phyloP scores from a whole-genome alignment of 2,888 invertebrate species.

The Lasioglossum morio region DNA sequence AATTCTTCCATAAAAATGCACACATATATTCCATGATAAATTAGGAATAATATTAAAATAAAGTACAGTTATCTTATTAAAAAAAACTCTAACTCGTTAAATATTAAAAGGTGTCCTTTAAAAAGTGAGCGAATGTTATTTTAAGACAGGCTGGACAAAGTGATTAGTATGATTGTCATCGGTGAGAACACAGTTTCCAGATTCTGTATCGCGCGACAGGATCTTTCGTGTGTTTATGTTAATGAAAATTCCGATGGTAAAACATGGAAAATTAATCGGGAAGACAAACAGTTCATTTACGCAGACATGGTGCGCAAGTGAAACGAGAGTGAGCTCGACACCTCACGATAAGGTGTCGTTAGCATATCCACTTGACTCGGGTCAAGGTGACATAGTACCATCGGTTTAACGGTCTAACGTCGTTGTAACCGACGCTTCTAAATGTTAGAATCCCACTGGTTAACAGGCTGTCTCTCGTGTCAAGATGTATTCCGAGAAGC shows the following conservation, averaged over 20 bases:
- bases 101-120: too few relatives aligned
- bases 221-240: not conserved
- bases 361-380: conserved; percentile 32
- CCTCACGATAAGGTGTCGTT: conserved; percentile 34
- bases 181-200: too few relatives aligned
- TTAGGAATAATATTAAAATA: too few relatives aligned
- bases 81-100: too few relatives aligned
- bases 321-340: conserved; percentile 23
- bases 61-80: too few relatives aligned
- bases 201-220: not conserved
- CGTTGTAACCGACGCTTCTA: conserved; percentile 29
- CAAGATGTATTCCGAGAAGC: conserved; percentile 22
- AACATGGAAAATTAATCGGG: not conserved
- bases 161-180: too few relatives aligned
- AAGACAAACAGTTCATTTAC: not conserved
- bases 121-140: too few relatives aligned
- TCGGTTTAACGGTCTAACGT: conserved; percentile 38
- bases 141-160: too few relatives aligned
- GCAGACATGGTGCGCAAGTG: conserved; percentile 8
- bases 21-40: too few relatives aligned
- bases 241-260: not conserved
- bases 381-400: conserved; percentile 39
- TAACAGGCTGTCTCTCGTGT: conserved; percentile 15
- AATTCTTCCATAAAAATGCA: too few relatives aligned
- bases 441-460: conserved; percentile 18